Base-by-base conservation (phyloP, 2,113 vertebrate species). In the Myxocyprinus asiaticus region DNA sequence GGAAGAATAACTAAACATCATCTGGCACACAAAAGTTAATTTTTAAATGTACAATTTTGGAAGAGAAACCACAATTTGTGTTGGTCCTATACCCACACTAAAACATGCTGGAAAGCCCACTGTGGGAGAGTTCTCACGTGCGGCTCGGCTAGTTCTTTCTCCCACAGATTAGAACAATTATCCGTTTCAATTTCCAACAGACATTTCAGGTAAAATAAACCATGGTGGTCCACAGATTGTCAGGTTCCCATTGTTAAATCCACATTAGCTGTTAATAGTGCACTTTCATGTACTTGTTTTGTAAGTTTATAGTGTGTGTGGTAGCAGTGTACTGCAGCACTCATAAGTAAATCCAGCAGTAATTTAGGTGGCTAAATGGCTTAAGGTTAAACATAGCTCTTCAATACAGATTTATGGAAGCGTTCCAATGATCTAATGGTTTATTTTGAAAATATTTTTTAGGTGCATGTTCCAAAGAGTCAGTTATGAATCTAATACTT, bases 161-260 rank as follows among this genome's bases (percentile, higher is more conserved):
- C 53, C 66, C 62, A 51, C 86, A 91, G 78, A 83, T 91, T 90
- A 83, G 80, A 90, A 58, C 82, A 87, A 88, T 90, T 91, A 89
- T 66, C 74, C 58, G 86, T 87, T 85, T 81, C 82, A 82, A 87
- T 88, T 83, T 87, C 64, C 83, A 73, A 67, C 14, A 88, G 86
- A 88, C 85, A 80, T 85, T 79, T 90, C 84, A 90, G 88, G 88
- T 89, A 91, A 76, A 63, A 67, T 53, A 3, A 64, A 66, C 51
- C 58, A 22, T 43, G 67, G 42, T 64, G 71, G 72, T 83, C 66
- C 56, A 43, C 9, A 45, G 56, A 66, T 67, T 55, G 67, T 76
- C 44, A 69, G 10, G 63, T 68, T 74, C 42, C 56, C 53, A 72
- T 44, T 55, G 51, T 78, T 66, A 71, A 75, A 74, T 48, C 8